A percentile compares a stretch with the other conserved stretches of the same genome.
These are phyloP conservation scores for Drosophila anomalata DNA, from an alignment of 2,888 invertebrate genomes.

Conservation along the genomic window DNA sequence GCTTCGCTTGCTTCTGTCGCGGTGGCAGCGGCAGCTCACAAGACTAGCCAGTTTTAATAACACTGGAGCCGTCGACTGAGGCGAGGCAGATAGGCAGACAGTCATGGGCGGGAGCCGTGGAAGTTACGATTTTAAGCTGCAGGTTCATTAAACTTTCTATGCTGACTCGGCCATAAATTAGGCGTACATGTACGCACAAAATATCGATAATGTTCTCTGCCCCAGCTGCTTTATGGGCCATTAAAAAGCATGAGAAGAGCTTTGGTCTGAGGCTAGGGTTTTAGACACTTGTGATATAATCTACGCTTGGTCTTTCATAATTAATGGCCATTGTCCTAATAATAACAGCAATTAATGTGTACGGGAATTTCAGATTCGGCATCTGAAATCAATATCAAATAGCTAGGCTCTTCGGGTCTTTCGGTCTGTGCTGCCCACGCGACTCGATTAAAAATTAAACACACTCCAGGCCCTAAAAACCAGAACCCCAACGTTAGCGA, in stretches of 20 bases:
- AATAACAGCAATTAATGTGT: constrained; percentile 69
- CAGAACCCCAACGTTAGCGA: constrained; percentile 16
- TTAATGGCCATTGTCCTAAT: constrained; percentile 65
- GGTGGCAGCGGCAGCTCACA: constrained; percentile 12
- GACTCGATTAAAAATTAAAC: constrained; percentile 41
- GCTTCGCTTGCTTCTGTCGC: constrained; percentile 10
- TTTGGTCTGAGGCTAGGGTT: constrained; percentile 12
- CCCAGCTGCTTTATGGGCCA: constrained; percentile 27
- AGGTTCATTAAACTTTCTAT: constrained; percentile 64
- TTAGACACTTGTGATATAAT: constrained; percentile 57
- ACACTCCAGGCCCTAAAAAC: constrained; percentile 11
- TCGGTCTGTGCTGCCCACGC: constrained; percentile 32
- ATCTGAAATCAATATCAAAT: constrained; percentile 39
- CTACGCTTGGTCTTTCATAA: constrained; percentile 55
- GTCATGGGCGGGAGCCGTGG: constrained; percentile 31
- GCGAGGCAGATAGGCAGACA: constrained; percentile 15
- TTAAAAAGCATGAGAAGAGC: constrained; percentile 44
- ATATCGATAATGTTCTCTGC: constrained; percentile 24
- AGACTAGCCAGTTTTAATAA: constrained; percentile 46
- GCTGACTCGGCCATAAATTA: constrained; percentile 47
- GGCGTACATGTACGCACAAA: constrained; percentile 20
- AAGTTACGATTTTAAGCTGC: constrained; percentile 48
- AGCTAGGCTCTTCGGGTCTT: not conserved
- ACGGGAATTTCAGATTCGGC: constrained; percentile 34
- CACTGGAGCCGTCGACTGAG: not conserved